Conservation (phyloP, 1,140 invertebrate genomes). For the Dufourea novaeangliae region DNA sequence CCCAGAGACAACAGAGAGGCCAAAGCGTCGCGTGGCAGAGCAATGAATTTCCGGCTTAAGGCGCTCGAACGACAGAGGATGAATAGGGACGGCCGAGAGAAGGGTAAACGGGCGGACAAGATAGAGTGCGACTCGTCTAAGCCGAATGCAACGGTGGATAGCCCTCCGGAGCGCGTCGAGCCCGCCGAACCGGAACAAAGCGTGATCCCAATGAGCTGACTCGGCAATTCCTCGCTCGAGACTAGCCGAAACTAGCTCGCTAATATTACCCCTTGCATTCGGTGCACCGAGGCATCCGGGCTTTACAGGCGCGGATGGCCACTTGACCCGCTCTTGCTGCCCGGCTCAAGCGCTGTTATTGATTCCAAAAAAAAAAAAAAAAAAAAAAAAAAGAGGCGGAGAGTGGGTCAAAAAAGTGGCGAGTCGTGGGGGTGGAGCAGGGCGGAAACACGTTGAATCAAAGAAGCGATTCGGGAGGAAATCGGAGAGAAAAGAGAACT, state of each 20-base stretch:
- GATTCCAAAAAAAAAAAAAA: conserved; percentile 65
- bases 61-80: conserved; percentile 10
- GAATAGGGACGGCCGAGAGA: conserved; percentile 26
- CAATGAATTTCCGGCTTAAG: conserved; percentile 22
- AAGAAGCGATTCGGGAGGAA: background rate
- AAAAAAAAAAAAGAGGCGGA: conserved; percentile 26
- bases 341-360: conserved; percentile 65
- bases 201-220: conserved; percentile 74
- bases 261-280: conserved; percentile 70
- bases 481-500: conserved; percentile 21
- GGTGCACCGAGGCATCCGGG: conserved; percentile 50
- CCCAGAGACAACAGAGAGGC: conserved; percentile 18
- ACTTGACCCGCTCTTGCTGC: conserved; percentile 71
- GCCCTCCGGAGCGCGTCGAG: conserved; percentile 44
- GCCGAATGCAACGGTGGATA: conserved; percentile 42
- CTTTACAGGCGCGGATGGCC: conserved; percentile 66
- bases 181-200: conserved; percentile 65
- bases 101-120: conserved; percentile 36
- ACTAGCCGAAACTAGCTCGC: conserved; percentile 65
- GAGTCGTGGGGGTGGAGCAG: background rate
- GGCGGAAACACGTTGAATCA: background rate
- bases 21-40: conserved; percentile 9
- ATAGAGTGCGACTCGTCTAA: conserved; percentile 41
- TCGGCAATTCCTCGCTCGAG: conserved; percentile 67
- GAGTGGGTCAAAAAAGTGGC: background rate